Conservation (phyloP, 35 echinoderm and acorn worm genomes). For the Heliocidaris tuberculata region DNA sequence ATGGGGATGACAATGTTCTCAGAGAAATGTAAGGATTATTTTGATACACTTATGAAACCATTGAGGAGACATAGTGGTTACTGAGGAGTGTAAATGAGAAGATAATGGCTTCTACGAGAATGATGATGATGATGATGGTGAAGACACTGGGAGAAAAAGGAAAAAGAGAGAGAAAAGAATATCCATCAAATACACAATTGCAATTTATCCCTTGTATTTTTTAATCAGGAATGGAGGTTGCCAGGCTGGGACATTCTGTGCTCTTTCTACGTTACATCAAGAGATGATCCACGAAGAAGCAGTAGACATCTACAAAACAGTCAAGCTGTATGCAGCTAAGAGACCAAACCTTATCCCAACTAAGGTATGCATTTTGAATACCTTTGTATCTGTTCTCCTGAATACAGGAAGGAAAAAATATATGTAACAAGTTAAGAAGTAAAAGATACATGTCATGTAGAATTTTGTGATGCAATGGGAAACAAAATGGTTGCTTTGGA, state of each 20-base stretch:
- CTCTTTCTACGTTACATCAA: constrained; percentile 75
- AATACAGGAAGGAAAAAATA: background rate
- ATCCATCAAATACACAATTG: background rate
- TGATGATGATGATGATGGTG: too few relatives aligned
- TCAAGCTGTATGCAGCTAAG: constrained; percentile 73
- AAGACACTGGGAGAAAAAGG: too few relatives aligned
- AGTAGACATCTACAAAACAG: constrained; percentile 75
- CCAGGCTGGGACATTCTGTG: constrained; percentile 90
- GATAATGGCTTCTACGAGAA: too few relatives aligned
- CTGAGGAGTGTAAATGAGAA: too few relatives aligned
- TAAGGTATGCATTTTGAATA: constrained; percentile 55
- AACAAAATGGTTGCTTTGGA: too few relatives aligned
- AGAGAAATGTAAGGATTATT: too few relatives aligned
- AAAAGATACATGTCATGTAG: background rate
- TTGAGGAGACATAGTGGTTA: too few relatives aligned
- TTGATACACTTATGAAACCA: too few relatives aligned
- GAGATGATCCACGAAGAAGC: constrained; percentile 62
- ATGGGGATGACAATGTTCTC: too few relatives aligned
- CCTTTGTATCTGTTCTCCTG: too few relatives aligned
- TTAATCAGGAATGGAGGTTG: constrained; percentile 71
- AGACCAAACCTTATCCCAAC: constrained; percentile 76
- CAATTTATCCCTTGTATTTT: background rate
- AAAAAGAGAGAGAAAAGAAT: background rate
- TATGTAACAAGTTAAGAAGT: background rate
- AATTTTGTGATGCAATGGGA: background rate